phyloP scores from a whole-genome alignment of 2,797 vertebrate genomes.

The Hippoglossus hippoglossus region DNA sequence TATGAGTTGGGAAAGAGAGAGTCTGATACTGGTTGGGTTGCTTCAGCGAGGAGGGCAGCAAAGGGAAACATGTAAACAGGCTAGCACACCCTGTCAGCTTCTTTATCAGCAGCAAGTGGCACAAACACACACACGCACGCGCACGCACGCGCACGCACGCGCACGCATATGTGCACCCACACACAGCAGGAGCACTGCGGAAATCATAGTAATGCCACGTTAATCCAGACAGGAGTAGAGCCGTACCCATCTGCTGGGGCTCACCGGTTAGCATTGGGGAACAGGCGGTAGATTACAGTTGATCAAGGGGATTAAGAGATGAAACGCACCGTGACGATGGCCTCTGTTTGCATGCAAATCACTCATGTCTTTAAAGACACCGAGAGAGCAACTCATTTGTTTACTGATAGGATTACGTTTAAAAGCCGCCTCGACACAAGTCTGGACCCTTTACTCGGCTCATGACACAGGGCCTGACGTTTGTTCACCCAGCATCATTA shows the following conservation, averaged over 20 bases:
- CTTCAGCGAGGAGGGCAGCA: constrained; percentile 38
- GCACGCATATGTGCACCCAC: constrained; percentile 1
- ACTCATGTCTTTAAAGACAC: constrained; percentile 30
- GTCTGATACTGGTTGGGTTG: constrained; percentile 4
- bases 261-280: constrained; percentile 46
- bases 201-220: constrained; percentile 63
- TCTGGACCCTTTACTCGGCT: constrained; percentile 33
- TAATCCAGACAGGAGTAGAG: constrained; percentile 57
- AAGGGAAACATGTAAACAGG: constrained; percentile 47
- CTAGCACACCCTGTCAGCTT: constrained; percentile 26
- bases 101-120: constrained; percentile 51
- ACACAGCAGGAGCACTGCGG: constrained; percentile 8
- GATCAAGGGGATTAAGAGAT: constrained; percentile 72
- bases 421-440: constrained; percentile 30
- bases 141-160: no score
- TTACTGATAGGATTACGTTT: constrained; percentile 48
- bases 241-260: constrained; percentile 69
- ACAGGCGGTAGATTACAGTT: constrained; percentile 64
- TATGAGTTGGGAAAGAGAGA: constrained; percentile 15
- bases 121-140: constrained; percentile 7
- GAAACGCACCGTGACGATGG: constrained; percentile 45
- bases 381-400: constrained; percentile 37
- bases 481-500: constrained; percentile 8
- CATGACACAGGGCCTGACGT: neutral
- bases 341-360: constrained; percentile 62